These are phyloP conservation scores for Leptosomus discolor DNA, from an alignment of 2,113 vertebrate genomes.

Conservation along the genomic window DNA sequence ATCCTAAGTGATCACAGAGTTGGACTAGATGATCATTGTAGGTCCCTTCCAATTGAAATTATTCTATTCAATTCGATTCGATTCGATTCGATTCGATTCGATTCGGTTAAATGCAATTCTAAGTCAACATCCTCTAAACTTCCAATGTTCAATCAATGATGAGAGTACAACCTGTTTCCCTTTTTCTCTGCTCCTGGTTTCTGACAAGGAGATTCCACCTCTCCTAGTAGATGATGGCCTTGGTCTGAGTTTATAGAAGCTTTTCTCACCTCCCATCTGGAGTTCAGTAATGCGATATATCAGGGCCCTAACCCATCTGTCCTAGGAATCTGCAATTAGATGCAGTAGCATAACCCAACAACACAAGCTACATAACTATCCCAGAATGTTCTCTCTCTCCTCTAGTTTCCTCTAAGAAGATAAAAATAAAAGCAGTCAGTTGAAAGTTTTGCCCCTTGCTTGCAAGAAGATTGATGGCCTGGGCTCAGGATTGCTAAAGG, in stretches of 20 bases:
- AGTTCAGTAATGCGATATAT: not conserved
- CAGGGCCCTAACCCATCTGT: not conserved
- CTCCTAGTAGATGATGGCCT: not conserved
- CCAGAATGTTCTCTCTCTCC: not conserved
- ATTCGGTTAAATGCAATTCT: no score
- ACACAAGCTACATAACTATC: not conserved
- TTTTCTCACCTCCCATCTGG: not conserved
- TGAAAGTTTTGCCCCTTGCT: not conserved
- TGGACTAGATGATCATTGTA: not conserved
- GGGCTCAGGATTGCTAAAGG: not conserved
- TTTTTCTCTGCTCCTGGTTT: not conserved
- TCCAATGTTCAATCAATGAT: not conserved
- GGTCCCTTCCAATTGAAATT: not conserved
- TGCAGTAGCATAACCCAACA: not conserved
- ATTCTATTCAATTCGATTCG: not conserved
- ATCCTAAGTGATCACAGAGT: not conserved
- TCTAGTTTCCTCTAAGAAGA: not conserved
- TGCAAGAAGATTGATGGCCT: not conserved
- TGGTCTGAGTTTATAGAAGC: not conserved
- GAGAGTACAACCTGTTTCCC: not conserved
- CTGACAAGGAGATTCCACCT: not conserved
- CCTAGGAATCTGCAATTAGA: not conserved
- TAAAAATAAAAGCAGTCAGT: not conserved
- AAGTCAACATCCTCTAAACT: not conserved
- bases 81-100: no score